Conservation (phyloP, 2,888 invertebrate genomes). For the Beris chalybata region DNA sequence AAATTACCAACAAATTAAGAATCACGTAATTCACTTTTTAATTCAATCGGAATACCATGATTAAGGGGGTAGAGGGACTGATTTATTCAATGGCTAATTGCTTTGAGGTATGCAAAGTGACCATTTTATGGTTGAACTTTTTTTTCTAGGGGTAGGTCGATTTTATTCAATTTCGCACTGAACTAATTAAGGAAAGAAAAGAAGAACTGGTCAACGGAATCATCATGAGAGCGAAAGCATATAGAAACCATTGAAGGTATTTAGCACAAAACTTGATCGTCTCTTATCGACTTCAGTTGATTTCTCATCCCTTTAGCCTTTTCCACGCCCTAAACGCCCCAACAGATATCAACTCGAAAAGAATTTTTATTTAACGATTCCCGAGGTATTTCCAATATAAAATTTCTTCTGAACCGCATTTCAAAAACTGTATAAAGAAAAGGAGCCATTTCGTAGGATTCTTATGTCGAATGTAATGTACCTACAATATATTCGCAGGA, state of each 20-base stretch:
- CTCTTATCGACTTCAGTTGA: slow-evolving; percentile 30
- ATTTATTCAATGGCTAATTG: slow-evolving; percentile 6
- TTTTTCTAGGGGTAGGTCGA: not conserved
- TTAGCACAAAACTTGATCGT: slow-evolving; percentile 29
- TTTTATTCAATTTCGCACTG: too few species aligned
- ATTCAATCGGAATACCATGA: slow-evolving; percentile 24
- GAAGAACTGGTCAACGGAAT: not conserved
- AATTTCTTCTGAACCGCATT: slow-evolving; percentile 37
- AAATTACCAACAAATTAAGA: slow-evolving; percentile 28
- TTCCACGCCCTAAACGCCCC: slow-evolving; percentile 14
- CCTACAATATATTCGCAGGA: too few species aligned
- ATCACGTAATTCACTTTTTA: slow-evolving; percentile 31
- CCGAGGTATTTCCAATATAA: slow-evolving; percentile 38
- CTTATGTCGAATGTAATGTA: not conserved
- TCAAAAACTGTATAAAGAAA: slow-evolving; percentile 37
- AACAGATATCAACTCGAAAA: slow-evolving; percentile 35
- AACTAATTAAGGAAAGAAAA: not conserved
- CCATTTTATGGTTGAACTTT: slow-evolving; percentile 17
- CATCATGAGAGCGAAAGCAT: too few species aligned
- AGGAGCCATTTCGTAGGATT: slow-evolving; percentile 2
- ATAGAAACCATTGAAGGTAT: slow-evolving; percentile 20
- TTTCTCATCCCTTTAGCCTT: slow-evolving; percentile 29
- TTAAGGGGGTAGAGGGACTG: slow-evolving; percentile 15
- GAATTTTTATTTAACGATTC: slow-evolving; percentile 38
- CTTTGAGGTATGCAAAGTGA: slow-evolving; percentile 30